Conservation (phyloP, 1,140 invertebrate genomes). For the Triops longicaudatus region DNA sequence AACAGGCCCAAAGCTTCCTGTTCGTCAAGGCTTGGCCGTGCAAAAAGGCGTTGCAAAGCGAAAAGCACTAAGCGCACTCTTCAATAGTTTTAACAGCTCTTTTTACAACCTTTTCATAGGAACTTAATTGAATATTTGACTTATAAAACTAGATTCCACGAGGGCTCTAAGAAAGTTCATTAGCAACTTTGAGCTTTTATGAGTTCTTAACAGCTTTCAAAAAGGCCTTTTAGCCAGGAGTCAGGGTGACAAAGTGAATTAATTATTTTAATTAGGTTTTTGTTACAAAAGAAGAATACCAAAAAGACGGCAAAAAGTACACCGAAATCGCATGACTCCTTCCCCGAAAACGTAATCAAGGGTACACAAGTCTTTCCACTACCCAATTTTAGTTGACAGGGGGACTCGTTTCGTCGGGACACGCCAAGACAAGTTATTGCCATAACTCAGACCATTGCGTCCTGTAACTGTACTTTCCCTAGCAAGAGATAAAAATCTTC, state of each 20-base stretch:
- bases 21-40: neutral
- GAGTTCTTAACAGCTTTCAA: too few species aligned
- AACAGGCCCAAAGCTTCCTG: neutral
- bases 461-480: neutral
- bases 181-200: too few species aligned
- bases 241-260: too few species aligned
- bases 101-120: too few species aligned
- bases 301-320: neutral
- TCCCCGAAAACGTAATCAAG: neutral
- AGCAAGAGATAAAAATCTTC: neutral
- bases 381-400: neutral
- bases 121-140: too few species aligned
- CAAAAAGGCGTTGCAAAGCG: constrained; percentile 7
- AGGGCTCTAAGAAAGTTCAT: too few species aligned
- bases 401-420: neutral
- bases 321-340: neutral
- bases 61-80: neutral
- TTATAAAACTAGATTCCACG: too few species aligned
- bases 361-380: neutral
- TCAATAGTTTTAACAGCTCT: too few species aligned
- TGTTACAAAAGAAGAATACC: neutral
- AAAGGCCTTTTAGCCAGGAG: too few species aligned
- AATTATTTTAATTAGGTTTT: too few species aligned
- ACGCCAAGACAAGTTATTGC: neutral
- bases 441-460: neutral